Conservation (phyloP, 2,797 vertebrate species). For the Parambassis ranga region DNA sequence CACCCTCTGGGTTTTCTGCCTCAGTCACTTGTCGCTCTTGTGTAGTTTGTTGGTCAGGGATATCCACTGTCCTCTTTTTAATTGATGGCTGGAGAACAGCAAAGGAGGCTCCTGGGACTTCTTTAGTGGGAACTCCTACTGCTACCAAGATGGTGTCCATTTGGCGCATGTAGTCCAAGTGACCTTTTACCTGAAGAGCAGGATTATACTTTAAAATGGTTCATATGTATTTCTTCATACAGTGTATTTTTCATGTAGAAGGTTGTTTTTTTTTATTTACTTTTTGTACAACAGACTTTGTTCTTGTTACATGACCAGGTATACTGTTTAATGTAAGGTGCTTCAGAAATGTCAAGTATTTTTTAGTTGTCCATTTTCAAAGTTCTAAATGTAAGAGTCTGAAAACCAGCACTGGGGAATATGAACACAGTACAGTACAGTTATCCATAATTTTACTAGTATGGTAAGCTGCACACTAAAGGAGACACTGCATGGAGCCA, state of each 20-base stretch:
- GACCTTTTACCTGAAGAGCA: slow-evolving; percentile 88
- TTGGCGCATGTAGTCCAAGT: slow-evolving; percentile 97
- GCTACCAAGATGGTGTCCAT: slow-evolving; percentile 93
- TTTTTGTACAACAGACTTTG: neutral
- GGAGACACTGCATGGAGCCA: too few relatives aligned
- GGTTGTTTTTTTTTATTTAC: neutral
- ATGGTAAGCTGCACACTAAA: too few relatives aligned
- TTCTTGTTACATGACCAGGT: neutral
- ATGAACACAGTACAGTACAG: too few relatives aligned
- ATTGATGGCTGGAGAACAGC: slow-evolving; percentile 31
- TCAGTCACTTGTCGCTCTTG: slow-evolving; percentile 6
- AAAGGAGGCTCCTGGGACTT: slow-evolving; percentile 61
- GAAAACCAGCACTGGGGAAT: too few relatives aligned
- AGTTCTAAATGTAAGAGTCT: too few relatives aligned
- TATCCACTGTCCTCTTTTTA: slow-evolving; percentile 21
- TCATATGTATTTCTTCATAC: neutral
- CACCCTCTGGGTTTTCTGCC: slow-evolving; percentile 12
- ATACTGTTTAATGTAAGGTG: slow-evolving; percentile 21
- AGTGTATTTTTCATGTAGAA: neutral
- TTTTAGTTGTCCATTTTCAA: slow-evolving; percentile 7
- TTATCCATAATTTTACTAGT: too few relatives aligned
- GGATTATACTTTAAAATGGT: neutral
- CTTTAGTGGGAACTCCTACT: slow-evolving; percentile 88
- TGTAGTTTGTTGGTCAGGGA: slow-evolving; percentile 12
- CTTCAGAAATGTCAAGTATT: slow-evolving; percentile 10